Evolutionary conservation across 2,113 vertebrate genomes (phyloP), one percentile per base, ranked within the genome.

Genomic region (Promerops cafer): DNA sequence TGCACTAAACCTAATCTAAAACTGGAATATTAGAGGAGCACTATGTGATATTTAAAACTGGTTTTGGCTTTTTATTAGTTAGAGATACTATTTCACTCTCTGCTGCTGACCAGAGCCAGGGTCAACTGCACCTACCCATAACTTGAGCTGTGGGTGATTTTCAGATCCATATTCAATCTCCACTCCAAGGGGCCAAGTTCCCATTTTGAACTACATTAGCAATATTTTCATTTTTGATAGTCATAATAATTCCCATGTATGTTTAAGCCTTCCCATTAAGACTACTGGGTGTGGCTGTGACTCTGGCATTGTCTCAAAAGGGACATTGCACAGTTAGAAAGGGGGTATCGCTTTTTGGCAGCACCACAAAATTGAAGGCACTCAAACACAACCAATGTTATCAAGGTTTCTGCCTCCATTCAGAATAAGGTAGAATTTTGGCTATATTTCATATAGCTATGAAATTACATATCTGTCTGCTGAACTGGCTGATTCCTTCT

Each of bases 351-450:
- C 27, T 30, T 54, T 95, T 75, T 94, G 93, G 53, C 63, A 91
- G 68, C 30, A 74, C 35, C 56, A 54, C 8, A 39, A 88, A 81
- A 91, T 14, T 91, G 72, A 86, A 95, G 90, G 79, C 37, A 50
- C 54, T 94, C 35, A 87, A 60, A 94, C 83, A 82, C 83, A 95
- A 87, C 37, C 33, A 96, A 90, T 7, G 6, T 94, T 97, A 94
- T 95, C 68, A 87, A 94, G 76, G 85, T 87, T 95, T 90, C 83
- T 96, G 95, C 40, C 91, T 94, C 19, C 23, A 37, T 74, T 94
- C 93, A 97, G 96, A 88, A 93, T 52, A 84, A 96, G 71, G 89
- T 72, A 94, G 68, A 95, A 85, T 94, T 95, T 81, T 79, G 60
- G 30, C 13, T 56, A 68, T 87, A n/a, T n/a, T n/a, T n/a, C n/a